Conservation (phyloP, 2,113 vertebrate genomes). For the Sialia sialis region DNA sequence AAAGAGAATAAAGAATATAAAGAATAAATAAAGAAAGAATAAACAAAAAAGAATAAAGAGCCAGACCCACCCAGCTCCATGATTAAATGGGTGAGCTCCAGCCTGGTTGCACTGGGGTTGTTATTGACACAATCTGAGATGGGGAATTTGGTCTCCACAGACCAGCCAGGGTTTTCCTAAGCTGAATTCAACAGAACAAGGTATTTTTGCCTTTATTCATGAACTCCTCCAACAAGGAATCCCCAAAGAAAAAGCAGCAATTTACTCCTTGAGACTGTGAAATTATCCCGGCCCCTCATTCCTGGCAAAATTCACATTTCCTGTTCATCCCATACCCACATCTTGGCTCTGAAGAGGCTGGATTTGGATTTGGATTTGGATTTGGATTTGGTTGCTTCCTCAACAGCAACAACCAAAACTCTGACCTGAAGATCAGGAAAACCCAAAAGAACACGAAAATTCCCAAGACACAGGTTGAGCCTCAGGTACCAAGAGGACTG, state of each 20-base stretch:
- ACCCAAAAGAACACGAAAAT: neutral
- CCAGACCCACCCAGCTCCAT: neutral
- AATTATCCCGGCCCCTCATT: neutral
- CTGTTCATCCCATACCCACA: neutral
- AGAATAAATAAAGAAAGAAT: too few species aligned
- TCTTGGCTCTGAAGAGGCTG: neutral
- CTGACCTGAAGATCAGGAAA: neutral
- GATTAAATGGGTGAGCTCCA: neutral
- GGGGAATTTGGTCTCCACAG: neutral
- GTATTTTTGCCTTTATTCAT: neutral
- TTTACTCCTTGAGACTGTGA: neutral
- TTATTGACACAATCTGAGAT: neutral
- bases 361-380: neutral
- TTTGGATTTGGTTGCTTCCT: too few species aligned
- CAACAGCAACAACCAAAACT: neutral
- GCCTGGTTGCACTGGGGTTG: neutral
- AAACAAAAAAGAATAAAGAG: too few species aligned
- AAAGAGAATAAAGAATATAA: too few species aligned
- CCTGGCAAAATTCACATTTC: accelerated
- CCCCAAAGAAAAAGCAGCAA: neutral
- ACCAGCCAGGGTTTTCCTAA: neutral
- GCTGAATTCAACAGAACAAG: neutral
- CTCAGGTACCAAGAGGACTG: neutral
- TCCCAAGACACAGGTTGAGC: neutral
- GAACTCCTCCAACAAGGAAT: neutral